Base-by-base conservation (phyloP, 2,797 vertebrate genomes). In the Acanthurus tractus region DNA sequence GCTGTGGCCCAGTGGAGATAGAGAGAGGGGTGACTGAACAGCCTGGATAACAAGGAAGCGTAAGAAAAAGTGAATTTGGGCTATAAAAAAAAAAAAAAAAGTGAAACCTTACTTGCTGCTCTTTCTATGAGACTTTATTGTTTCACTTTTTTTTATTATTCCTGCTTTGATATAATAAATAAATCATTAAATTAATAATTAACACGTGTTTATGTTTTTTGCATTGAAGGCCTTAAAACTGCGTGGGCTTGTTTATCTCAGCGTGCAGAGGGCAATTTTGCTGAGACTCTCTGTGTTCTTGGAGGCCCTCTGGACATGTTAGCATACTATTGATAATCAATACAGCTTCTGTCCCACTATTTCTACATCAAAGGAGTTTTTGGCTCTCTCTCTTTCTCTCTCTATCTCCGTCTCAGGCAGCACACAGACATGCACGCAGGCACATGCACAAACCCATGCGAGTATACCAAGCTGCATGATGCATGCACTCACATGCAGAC, bases 311-410 rank as follows among this genome's bases (percentile, higher is more conserved):
- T 65, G 79, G 89, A 81, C 81, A 82, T 80, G 71, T 83, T 71
- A 71, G 54, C 57, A 56, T 70, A 48, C 63, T 83, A 92, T 77
- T 91, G 83, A 84, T 85, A 86, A 92, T 88, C 86, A 88, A 92
- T 92, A 78, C 56, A 74, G 64, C 68, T 81, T 81, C 56, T 88
- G 71, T 79, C 78, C 67, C 42, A 61, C 63, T 70, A 74, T 70
- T 83, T 80, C 67, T 55, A 78, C 81, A 82, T 87, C 79, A 87
- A 85, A 91, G 74, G 36, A 48, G 9, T 82, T 74, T 62, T 22
- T 4, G n/a, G 58, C 49, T 56, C 50, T 56, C 29, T 72, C 22
- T 65, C 14, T 49, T 14, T 3, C 38, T 61, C 15, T 50, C 9
- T 63, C 1, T 55, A 23, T 49, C 40, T 42, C 25, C 25, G 25